Evolutionary conservation across 2,888 invertebrate genomes (phyloP), one percentile per base, ranked within the genome.

Genomic region (Monoplex corrugatus): DNA sequence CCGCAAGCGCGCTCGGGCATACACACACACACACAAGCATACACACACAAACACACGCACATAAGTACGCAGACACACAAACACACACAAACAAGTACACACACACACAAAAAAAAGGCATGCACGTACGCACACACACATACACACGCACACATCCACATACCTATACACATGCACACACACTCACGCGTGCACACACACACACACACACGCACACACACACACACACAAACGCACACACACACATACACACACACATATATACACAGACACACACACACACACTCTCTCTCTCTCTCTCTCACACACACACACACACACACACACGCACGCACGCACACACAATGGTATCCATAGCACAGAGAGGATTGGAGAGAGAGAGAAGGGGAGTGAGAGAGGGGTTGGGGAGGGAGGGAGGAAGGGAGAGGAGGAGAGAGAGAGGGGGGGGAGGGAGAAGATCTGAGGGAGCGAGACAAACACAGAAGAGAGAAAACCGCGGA

Each of bases 141-240:
- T 19, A 78, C 78, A 38, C 10, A 40, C 38, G 40, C 40, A 40
- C 78, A 23, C 19, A 38, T 13, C 2, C 19, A 78, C 78, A 23
- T 23, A 40, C 38, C 2, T 23, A 10, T 40, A 40, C 78, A 40
- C 78, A 38, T 40, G 23, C 78, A 38, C 40, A 40, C 78, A 78
- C 40, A 78, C 1, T 2, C 78, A 78, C 75, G 19, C 75, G 35
- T 10, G 19, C 75, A 75, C 75, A 6, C 75, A 75, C 35, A 32
- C 75, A 35, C 75, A 32, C 35, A 75, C 75, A 35, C 75, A 75
- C 75, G 10, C 75, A 35, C 75, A 32, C 75, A 75, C 75, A 32
- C 75, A 75, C 75, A 75, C 75, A 75, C 75, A 75, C 75, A 50
- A 8, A 50, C 50, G 50, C 50, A 50, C 50, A 75, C 75, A 75